Base-by-base conservation (phyloP, 2,888 invertebrate genomes). In the Lacanobia wlatinum region DNA sequence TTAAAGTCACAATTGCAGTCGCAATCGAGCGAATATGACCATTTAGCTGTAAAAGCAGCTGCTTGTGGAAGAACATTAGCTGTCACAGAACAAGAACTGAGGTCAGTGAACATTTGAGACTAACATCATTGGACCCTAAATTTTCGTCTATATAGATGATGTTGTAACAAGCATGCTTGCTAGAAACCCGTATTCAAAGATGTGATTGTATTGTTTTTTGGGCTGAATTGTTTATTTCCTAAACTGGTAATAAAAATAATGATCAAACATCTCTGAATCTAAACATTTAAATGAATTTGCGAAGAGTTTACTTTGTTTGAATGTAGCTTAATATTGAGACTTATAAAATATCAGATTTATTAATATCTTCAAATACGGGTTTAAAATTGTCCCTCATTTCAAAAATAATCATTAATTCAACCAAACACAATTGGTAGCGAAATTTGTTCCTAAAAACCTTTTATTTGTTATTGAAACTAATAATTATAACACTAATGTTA, bases 11-110 rank as follows among this genome's bases (percentile, higher is more conserved):
- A 93, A 85, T 86, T 96, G 48, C 92, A 94, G 74, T 88, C 91
- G 2, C 93, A 93, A 78, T 89, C 90, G 12, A 88, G 88, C 60
- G 94, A 95, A 68, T 94, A 89, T 71, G 94, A 95, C 43, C 89
- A 88, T 18, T 82, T 96, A 58, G 89, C 92, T 2, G 87, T 88
- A 0, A 93, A 93, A 80, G 90, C 95, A 9, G 95, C 94, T 1
- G 93, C 94, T 0, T 94, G 94, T 60, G 95, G 95, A 2, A 87
- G 96, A 16, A 95, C 96, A 0, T 78, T 96, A 1, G 95, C 93
- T 0, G 95, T 96, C 55, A 95, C 96, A 1, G 96, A 96, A 75
- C 94, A 96, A 70, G 96, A 96, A 80, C 77, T 96, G 14, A 96
- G 94, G 96, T 96, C 59, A 90, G 90, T 90, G 21, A 8, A 1